Base-by-base conservation (phyloP, 2,888 invertebrate species). In the Bellardia bayeri region DNA sequence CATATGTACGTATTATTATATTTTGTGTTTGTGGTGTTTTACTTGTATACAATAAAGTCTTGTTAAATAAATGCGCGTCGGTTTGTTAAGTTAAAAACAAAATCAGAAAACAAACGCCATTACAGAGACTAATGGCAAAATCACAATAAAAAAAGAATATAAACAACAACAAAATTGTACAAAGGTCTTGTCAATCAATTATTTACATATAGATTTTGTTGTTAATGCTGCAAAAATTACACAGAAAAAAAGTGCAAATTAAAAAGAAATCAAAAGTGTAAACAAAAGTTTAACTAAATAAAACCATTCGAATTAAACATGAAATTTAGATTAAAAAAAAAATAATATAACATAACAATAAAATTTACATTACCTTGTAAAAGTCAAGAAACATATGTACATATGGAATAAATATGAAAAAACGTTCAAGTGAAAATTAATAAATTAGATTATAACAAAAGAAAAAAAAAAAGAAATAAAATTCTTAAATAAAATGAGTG, bases 51-150 rank as follows among this genome's bases (percentile, higher is more conserved):
- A 58, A 69, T 61, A 58, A 45, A 58, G 56, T 71, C 9, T 54
- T 63, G n/a, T 68, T 56, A 66, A 87, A 63, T 56, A 66, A 87
- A 71, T 69, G 85, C 82, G 85, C 82, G 85, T 82, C 80, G 80
- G 75, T 76, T 87, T 80, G 51, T 49, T 66, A 85, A 51, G 42
- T 58, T 74, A 72, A 69, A 74, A 61, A 61, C 37, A 33, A n/a
- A 81, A 82, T 30, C 40, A 51, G 58, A 54, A 81, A 66, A 71
- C 54, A 74, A 84, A 83, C 78, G 83, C 83, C 79, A 79, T 79
- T 79, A 33, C 16, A 30, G 11, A 33, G 1, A 51, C 9, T n/a
- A 45, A 33, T 56, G 45, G 45, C 0, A 58, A 71, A 69, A 71
- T 42, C 45, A 56, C 42, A 42, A 45, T 51, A 14, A 58, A 72